A percentile compares a stretch with the other conserved stretches of the same genome.
Conservation (phyloP, 1,140 invertebrate species). For the Leptopilina clavipes region DNA sequence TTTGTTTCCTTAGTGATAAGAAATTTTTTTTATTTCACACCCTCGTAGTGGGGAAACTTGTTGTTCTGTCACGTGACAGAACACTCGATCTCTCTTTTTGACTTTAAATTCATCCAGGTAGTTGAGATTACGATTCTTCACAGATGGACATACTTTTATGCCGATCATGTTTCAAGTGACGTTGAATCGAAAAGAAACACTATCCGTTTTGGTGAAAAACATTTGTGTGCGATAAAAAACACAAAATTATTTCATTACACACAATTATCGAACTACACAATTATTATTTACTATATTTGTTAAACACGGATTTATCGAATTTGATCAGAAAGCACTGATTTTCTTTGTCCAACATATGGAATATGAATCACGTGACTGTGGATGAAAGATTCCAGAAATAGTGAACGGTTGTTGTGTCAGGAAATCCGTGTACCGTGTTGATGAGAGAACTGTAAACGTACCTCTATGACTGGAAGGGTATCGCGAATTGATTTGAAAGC, state of each 20-base stretch:
- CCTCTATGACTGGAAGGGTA: conserved; percentile 63
- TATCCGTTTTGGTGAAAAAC: no score
- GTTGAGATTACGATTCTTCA: conserved; percentile 6
- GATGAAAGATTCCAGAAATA: conserved; percentile 15
- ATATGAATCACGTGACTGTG: not conserved
- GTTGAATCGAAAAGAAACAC: not conserved
- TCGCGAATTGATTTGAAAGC: conserved; percentile 69
- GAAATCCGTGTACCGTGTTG: conserved; percentile 4
- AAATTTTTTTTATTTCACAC: conserved; percentile 57
- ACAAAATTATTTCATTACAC: no score
- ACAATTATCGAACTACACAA: no score
- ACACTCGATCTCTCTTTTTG: conserved; percentile 37
- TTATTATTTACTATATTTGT: no score
- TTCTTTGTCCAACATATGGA: not conserved
- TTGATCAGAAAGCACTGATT: no score
- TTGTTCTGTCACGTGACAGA: not conserved
- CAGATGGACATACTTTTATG: not conserved
- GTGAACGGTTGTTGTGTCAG: conserved; percentile 6
- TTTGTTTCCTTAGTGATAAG: conserved; percentile 73
- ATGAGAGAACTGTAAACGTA: conserved; percentile 53
- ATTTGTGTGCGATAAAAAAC: no score
- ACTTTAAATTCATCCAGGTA: not conserved
- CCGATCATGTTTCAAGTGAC: not conserved
- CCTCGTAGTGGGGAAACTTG: conserved; percentile 3
- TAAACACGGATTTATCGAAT: no score